phyloP scores from a whole-genome alignment of 2,888 invertebrate species.

The Acrobasis suavella region DNA sequence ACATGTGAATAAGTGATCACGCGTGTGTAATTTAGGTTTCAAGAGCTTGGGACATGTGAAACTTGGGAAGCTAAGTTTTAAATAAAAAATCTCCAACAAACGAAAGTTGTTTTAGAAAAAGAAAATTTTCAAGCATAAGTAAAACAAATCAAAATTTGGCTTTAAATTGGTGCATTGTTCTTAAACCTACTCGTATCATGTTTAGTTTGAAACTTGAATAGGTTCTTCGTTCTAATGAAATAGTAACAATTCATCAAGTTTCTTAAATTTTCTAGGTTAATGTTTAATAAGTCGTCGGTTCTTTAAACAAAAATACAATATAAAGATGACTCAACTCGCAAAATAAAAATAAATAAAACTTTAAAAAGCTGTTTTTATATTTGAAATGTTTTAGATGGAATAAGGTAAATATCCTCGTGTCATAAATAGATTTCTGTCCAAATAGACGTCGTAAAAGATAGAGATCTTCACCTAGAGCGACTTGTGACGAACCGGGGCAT shows the following conservation, averaged over 20 bases:
- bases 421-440: constrained; percentile 5
- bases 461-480: constrained; percentile 35
- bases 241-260: no score
- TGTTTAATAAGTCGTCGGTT: no score
- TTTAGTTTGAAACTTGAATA: not conserved
- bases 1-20: constrained; percentile 45
- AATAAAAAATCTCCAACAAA: no score
- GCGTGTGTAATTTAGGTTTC: not conserved
- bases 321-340: no score
- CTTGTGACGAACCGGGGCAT: constrained; percentile 43
- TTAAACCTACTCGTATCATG: no score
- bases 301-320: no score
- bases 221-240: not conserved
- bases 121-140: no score
- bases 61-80: not conserved
- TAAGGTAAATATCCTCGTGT: not conserved
- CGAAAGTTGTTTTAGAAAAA: no score
- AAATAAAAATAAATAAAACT: no score
- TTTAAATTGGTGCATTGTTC: no score
- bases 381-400: not conserved
- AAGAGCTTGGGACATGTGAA: not conserved
- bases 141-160: no score
- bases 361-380: not conserved
- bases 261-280: no score
- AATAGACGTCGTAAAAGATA: constrained; percentile 11